Percentiles rank a stretch among this genome's conserved stretches.
Conservation (phyloP, 2,888 invertebrate species). For the Cotesia congregata region DNA sequence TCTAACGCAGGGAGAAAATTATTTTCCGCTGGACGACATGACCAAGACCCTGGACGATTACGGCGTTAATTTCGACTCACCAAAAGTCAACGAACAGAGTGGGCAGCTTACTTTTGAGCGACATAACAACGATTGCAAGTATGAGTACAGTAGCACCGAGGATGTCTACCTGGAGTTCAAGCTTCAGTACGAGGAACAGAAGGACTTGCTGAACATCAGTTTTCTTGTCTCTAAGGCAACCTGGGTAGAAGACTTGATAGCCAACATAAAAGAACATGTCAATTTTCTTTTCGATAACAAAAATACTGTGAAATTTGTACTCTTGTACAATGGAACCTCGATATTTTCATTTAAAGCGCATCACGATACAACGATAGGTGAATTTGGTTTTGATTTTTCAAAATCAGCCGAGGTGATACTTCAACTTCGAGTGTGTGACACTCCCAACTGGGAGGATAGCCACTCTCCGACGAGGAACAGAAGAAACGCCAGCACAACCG, state of each 20-base stretch:
- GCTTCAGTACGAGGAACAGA: background rate
- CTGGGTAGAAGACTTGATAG: background rate
- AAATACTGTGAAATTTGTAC: background rate
- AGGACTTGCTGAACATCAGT: background rate
- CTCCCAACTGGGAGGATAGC: background rate
- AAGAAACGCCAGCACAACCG: background rate
- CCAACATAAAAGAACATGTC: background rate
- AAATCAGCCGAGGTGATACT: constrained; percentile 1
- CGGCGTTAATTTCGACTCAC: background rate
- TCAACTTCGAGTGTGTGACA: background rate
- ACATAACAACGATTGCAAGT: background rate
- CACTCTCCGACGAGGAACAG: background rate
- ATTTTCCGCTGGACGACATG: background rate
- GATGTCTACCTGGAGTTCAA: background rate
- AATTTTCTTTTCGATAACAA: background rate
- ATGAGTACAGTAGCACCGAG: background rate
- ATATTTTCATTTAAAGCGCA: background rate
- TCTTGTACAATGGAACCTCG: background rate
- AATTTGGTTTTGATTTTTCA: constrained; percentile 3
- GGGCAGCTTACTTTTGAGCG: background rate
- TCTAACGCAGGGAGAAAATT: background rate
- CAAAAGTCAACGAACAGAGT: background rate
- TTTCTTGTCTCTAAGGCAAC: background rate
- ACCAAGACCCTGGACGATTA: background rate
- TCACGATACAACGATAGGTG: background rate